A percentile compares a stretch with the other conserved stretches of the same genome.
Conservation (phyloP, 1,140 invertebrate species). For the Galleria mellonella region DNA sequence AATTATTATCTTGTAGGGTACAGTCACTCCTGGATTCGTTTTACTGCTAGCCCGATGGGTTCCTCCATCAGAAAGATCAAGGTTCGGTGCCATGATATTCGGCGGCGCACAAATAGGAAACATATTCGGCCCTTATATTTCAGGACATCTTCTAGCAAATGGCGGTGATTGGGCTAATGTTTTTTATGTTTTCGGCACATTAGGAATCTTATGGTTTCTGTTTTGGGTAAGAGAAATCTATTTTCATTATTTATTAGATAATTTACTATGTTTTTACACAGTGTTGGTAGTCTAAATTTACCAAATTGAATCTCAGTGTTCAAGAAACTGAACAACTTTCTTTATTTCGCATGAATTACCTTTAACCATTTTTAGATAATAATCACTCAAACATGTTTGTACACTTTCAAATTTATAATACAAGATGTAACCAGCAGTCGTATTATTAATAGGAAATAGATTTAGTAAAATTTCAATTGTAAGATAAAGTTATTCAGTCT, state of each 20-base stretch:
- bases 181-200: slow-evolving; percentile 88
- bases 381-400: too few species aligned
- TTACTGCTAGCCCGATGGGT: slow-evolving; percentile 84
- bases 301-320: too few species aligned
- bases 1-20: slow-evolving; percentile 47
- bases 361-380: too few species aligned
- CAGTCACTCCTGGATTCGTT: slow-evolving; percentile 84
- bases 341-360: too few species aligned
- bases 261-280: too few species aligned
- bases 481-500: too few species aligned
- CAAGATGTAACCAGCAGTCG: too few species aligned
- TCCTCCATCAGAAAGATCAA: slow-evolving; percentile 81
- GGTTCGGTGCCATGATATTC: slow-evolving; percentile 83
- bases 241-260: not conserved
- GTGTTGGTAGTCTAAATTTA: too few species aligned
- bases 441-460: too few species aligned
- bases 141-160: slow-evolving; percentile 79
- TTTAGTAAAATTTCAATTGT: too few species aligned
- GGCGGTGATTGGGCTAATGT: slow-evolving; percentile 83
- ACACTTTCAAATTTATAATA: too few species aligned
- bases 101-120: slow-evolving; percentile 82
- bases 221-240: slow-evolving; percentile 76
- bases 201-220: slow-evolving; percentile 83
- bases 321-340: too few species aligned
- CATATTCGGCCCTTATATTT: slow-evolving; percentile 82